phyloP scores from a whole-genome alignment of 2,888 invertebrate genomes.

The Clanis bilineata region DNA sequence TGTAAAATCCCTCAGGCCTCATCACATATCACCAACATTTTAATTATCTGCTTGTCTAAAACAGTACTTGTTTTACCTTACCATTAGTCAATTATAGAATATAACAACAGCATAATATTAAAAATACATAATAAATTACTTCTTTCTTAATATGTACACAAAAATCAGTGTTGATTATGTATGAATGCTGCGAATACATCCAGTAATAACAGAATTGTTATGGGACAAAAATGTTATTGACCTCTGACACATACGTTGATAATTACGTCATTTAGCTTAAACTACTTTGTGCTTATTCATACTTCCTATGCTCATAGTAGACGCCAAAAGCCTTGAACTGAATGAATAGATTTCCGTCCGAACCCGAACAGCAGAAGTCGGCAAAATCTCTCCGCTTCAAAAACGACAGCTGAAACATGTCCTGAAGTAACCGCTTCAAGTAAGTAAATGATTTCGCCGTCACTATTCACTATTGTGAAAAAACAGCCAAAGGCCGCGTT shows the following conservation, averaged over 20 bases:
- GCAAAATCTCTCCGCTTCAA: neutral
- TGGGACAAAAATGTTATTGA: neutral
- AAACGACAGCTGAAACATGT: slow-evolving; percentile 32
- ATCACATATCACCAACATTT: neutral
- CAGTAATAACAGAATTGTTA: too few relatives aligned
- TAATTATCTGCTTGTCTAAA: neutral
- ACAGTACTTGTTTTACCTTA: too few relatives aligned
- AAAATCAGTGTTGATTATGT: too few relatives aligned
- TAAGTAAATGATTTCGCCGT: slow-evolving; percentile 32
- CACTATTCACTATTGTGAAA: slow-evolving; percentile 23
- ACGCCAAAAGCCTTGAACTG: slow-evolving; percentile 9
- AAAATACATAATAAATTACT: too few relatives aligned
- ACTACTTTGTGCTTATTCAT: neutral
- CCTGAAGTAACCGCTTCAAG: neutral
- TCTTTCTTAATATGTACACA: too few relatives aligned
- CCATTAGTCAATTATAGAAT: too few relatives aligned
- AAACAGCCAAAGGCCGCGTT: slow-evolving; percentile 32
- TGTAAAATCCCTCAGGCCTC: neutral
- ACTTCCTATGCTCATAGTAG: neutral
- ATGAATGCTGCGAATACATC: too few relatives aligned
- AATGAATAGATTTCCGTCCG: neutral
- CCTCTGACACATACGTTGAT: neutral
- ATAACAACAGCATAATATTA: too few relatives aligned
- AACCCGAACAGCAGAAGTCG: neutral
- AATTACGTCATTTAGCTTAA: slow-evolving; percentile 9